Percentiles rank a stretch among this genome's conserved stretches.
Evolutionary conservation across 2,113 vertebrate genomes (phyloP).

Genomic region (Microcebus murinus): DNA sequence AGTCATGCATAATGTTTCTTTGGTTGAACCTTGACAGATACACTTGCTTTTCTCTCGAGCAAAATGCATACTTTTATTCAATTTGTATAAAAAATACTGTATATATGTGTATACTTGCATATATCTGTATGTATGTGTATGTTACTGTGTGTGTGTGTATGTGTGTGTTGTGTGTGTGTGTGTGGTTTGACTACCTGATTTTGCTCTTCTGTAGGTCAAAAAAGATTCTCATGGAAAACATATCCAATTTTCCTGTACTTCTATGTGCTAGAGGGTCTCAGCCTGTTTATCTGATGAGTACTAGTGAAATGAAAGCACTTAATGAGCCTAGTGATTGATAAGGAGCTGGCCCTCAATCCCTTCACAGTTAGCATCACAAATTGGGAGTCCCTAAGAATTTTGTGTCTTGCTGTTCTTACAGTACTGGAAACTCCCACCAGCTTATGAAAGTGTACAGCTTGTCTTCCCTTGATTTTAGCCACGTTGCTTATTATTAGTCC

Average conservation of each 20-base stretch:
- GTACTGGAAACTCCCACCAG: background rate
- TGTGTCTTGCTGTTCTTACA: background rate
- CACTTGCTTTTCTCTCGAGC: background rate
- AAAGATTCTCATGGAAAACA: background rate
- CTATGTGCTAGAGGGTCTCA: background rate
- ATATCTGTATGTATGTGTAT: background rate
- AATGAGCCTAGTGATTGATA: background rate
- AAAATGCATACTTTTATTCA: background rate
- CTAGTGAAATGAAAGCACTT: background rate
- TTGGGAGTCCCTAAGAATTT: background rate
- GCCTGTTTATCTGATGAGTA: background rate
- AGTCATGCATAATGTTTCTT: background rate
- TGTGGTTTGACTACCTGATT: background rate
- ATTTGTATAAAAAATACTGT: background rate
- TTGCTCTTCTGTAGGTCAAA: background rate
- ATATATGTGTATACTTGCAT: too few relatives aligned
- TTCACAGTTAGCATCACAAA: background rate
- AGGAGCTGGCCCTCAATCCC: background rate
- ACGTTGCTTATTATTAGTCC: background rate
- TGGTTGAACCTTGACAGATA: background rate
- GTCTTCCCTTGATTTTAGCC: background rate
- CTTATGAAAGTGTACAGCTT: background rate
- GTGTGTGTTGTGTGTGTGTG: background rate
- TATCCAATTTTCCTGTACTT: background rate
- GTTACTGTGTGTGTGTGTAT: background rate